Evolutionary conservation across 1,140 invertebrate genomes (phyloP), one percentile per base, ranked within the genome.

Genomic region (Drosophila obscura): DNA sequence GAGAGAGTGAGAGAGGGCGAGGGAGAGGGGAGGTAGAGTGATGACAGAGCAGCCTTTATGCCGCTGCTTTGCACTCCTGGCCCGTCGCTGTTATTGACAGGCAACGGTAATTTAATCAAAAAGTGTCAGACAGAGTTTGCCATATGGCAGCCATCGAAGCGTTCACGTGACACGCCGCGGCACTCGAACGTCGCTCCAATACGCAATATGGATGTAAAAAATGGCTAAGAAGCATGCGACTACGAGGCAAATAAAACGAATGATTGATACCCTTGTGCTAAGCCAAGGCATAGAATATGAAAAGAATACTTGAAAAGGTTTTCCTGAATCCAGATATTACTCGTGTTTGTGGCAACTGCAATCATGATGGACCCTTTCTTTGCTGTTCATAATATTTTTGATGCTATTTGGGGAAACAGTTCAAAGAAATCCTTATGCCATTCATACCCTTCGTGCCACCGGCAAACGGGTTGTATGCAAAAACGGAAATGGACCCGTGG

Each of bases 41-140:
- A 1, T 19, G 19, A 1, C 19, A 16, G 24, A 11, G 4, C 66
- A 73, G 16, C 35, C 13, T 58, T 15, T 22, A 2, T 16, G n/a
- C 6, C 43, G 9, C 11, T 52, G 39, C 31, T 35, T 72, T 49
- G 15, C 58, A 16, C 35, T 22, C 26, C 26, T 52, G 24, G n/a
- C 26, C 45, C 39, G 24, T 46, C 24, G 45, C 57, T 56, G 76
- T 62, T 53, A 73, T 73, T 68, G 81, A 85, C 71, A 80, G 73
- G 19, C 58, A 44, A 72, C 62, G 75, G 66, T 72, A 66, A 78
- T 77, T 71, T 78, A 69, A 77, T 77, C 73, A 71, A 77, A 77
- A 77, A 77, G 59, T 77, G 74, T 77, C 64, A 65, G 53, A 58
- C 63, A 59, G 41, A 52, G 49, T 49, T 35, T 46, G 72, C 71